Percentiles rank a stretch among this genome's conserved stretches.
These are phyloP conservation scores for Pandemis cinnamomeana DNA, from an alignment of 2,888 invertebrate genomes.

Conservation along the genomic window DNA sequence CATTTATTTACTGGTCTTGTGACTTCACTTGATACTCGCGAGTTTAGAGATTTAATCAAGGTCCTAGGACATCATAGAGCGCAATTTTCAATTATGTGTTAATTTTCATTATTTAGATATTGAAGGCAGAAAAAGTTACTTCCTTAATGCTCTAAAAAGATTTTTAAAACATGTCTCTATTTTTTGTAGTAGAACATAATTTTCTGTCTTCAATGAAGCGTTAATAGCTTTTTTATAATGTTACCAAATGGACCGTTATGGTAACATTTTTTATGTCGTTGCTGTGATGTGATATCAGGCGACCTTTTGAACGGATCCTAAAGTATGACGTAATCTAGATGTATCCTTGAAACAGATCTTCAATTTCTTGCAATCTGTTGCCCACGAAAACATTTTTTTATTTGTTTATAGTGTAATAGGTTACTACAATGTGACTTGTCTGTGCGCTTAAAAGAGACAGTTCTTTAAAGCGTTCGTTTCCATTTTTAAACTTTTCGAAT, in stretches of 20 bases:
- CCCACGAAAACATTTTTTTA: neutral
- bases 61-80: neutral
- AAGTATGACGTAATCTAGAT: neutral
- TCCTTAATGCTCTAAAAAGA: neutral
- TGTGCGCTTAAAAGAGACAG: neutral
- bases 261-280: no score
- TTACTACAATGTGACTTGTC: neutral
- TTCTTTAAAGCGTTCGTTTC: neutral
- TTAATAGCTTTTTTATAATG: neutral
- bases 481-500: conserved; percentile 48
- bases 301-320: neutral
- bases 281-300: neutral
- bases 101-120: neutral
- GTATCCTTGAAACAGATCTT: neutral
- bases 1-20: conserved; percentile 2
- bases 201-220: neutral
- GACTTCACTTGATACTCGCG: neutral
- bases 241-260: neutral
- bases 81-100: neutral
- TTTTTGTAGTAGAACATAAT: neutral
- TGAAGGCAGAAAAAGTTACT: neutral
- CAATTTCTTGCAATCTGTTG: neutral
- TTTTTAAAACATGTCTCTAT: no score
- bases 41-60: neutral
- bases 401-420: neutral